Evolutionary conservation across 1,140 invertebrate genomes (phyloP), one percentile per base, ranked within the genome.

Genomic region (Eupeodes corollae): DNA sequence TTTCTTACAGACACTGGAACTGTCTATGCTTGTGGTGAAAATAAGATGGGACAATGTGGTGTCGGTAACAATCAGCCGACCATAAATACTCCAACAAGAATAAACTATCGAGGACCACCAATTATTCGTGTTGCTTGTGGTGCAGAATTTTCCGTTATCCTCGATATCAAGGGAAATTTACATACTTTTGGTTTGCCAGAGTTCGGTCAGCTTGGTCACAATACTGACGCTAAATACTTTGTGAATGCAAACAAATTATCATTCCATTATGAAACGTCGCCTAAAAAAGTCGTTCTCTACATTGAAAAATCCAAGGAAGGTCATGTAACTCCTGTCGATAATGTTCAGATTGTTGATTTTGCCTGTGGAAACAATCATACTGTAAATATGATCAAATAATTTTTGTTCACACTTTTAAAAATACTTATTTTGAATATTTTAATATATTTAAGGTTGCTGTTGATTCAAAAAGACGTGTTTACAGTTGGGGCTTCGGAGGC

Each of bases 401-500:
- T 32, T 14, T 26, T 44, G 21, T 10, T 31, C 18, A 35, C 21
- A 11, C 14, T 9, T 16, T 21, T 10, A 9, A 10, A 41, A 14
- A 9, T 14, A 9, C 12, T 6, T 6, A 18, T 44, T 47, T 37
- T 6, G 8, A 46, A 38, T 11, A n/a, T 9, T 9, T 14, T 47
- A 14, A 37, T 37, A 16, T 13, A 43, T 41, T 56, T 18, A 45
- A 86, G 83, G 76, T 94, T 40, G 87, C 87, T 0, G 79, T 92
- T 47, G 91, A 96, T 60, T 82, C 83, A 0, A 84, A 85, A 55
- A 89, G 86, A 60, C 77, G 91, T 11, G 82, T 88, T 1, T 96
- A 83, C 62, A 90, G 89, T 33, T 95, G 91, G 91, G 91, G 92
- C 21, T 95, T 94, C 68, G 91, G 90, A 12, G 92, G 91, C 1